These are phyloP conservation scores for Oligia fasciuncula DNA, from an alignment of 2,888 invertebrate genomes.

Conservation along the genomic window DNA sequence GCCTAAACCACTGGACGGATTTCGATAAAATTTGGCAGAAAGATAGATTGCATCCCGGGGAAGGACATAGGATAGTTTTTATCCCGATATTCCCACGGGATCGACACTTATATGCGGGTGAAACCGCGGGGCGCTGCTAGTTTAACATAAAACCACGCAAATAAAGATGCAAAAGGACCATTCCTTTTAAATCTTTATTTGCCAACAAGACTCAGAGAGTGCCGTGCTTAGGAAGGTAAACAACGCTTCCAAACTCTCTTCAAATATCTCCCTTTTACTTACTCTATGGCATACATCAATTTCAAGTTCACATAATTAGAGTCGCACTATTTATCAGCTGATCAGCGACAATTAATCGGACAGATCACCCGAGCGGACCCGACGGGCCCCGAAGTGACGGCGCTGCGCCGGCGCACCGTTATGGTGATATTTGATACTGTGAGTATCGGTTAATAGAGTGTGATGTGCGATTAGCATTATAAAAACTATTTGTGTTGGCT, in stretches of 20 bases:
- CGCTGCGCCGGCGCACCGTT: slow-evolving; percentile 54
- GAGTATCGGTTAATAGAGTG: slow-evolving; percentile 47
- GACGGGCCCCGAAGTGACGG: slow-evolving; percentile 63
- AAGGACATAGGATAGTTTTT: too few species aligned
- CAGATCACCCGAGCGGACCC: slow-evolving; percentile 69
- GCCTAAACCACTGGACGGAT: too few species aligned
- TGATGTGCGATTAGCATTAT: slow-evolving; percentile 33
- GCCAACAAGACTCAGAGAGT: neutral
- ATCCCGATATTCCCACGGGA: too few species aligned
- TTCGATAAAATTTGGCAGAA: too few species aligned
- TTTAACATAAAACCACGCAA: too few species aligned
- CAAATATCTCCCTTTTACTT: neutral
- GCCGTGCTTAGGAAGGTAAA: too few species aligned
- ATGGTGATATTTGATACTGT: slow-evolving; percentile 45
- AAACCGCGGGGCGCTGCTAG: too few species aligned
- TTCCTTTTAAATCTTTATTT: too few species aligned
- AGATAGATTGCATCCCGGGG: too few species aligned
- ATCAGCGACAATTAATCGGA: slow-evolving; percentile 71
- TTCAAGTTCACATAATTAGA: slow-evolving; percentile 69
- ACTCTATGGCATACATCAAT: slow-evolving; percentile 63
- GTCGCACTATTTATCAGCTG: slow-evolving; percentile 62
- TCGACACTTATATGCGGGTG: too few species aligned
- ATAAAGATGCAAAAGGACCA: too few species aligned
- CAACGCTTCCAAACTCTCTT: neutral
- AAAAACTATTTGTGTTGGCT: neutral